Percentiles rank a stretch among this genome's conserved stretches.
These are phyloP conservation scores for Suncus etruscus DNA, from an alignment of 2,113 vertebrate genomes.

Conservation along the genomic window DNA sequence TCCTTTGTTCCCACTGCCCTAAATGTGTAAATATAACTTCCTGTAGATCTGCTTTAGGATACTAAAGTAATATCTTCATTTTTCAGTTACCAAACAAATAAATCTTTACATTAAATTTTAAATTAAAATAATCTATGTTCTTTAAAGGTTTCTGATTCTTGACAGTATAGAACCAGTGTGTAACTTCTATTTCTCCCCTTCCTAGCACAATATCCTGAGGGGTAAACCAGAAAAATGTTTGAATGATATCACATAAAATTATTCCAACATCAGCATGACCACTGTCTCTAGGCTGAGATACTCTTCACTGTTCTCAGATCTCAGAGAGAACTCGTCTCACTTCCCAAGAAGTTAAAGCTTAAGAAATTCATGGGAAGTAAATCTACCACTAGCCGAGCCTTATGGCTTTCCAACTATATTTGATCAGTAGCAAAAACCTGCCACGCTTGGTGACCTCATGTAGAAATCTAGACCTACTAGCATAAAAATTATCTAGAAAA, in stretches of 20 bases:
- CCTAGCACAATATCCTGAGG: not conserved
- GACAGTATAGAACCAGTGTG: not conserved
- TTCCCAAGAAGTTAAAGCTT: not conserved
- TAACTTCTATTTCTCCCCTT: not conserved
- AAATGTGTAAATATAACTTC: not conserved
- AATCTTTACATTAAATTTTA: slow-evolving; percentile 10
- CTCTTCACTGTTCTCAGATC: not conserved
- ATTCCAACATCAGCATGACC: not conserved
- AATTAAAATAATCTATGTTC: not conserved
- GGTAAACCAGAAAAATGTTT: not conserved
- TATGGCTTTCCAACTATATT: too few relatives aligned
- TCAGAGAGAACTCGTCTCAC: not conserved
- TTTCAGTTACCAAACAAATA: not conserved
- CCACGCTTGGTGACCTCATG: not conserved
- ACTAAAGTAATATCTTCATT: not conserved
- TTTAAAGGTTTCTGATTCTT: not conserved
- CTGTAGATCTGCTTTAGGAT: not conserved
- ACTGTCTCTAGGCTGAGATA: not conserved
- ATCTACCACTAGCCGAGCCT: not conserved
- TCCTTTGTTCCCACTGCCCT: not conserved
- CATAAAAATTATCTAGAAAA: not conserved
- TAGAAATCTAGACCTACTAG: not conserved
- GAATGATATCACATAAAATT: not conserved
- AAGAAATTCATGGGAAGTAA: not conserved
- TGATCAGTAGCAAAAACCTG: not conserved